A percentile compares a stretch with the other conserved stretches of the same genome.
Conservation (phyloP, 2,797 vertebrate species). For the Myiotriccus ornatus region DNA sequence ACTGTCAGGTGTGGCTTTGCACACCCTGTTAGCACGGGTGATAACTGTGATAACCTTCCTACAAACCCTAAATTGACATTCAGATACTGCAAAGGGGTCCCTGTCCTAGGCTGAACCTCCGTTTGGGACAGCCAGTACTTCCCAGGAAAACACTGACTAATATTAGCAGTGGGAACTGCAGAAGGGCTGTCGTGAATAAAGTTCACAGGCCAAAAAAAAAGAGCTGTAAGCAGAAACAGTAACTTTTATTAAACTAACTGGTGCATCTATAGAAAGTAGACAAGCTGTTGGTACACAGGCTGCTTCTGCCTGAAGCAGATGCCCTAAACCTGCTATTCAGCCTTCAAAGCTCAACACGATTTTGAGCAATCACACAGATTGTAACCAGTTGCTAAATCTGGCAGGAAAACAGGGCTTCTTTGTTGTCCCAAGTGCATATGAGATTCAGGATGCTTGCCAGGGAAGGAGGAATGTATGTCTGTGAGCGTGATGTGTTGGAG, state of each 20-base stretch:
- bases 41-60: neutral
- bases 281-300: neutral
- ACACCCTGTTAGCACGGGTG: neutral
- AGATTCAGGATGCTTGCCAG: conserved; percentile 26
- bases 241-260: neutral
- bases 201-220: neutral
- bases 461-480: neutral
- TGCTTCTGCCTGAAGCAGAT: neutral
- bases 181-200: neutral
- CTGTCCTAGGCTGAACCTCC: neutral
- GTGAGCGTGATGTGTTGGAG: neutral
- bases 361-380: neutral
- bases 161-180: neutral
- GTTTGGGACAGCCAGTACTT: neutral
- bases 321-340: neutral
- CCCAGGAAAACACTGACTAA: neutral
- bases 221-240: neutral
- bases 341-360: neutral
- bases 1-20: neutral
- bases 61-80: neutral
- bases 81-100: neutral
- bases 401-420: neutral
- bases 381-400: conserved; percentile 21
- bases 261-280: neutral
- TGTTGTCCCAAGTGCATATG: neutral